Evolutionary conservation across 2,797 vertebrate species (phyloP), one percentile per base, ranked within the genome.

Genomic region (Melanotaenia nigrans): DNA sequence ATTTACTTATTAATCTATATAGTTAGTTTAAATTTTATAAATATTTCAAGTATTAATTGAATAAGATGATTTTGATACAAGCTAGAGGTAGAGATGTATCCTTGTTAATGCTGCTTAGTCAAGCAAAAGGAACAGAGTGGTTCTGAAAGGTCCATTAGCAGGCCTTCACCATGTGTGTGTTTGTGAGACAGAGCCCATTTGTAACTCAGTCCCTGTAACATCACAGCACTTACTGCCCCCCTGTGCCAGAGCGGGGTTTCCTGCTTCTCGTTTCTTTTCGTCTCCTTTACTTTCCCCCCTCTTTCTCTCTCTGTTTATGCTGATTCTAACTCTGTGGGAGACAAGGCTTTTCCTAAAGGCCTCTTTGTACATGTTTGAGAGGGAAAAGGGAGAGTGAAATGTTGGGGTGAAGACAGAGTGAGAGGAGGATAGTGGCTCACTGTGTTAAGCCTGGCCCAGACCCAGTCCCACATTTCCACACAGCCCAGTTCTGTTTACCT

Each of bases 111-210:
- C 57, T 71, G 76, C 63, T 85, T 60, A 85, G 73, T 85, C 77
- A 81, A 63, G 81, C 81, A 81, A 78, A 85, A 81, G 82, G 59
- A 87, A 65, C 71, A 58, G 69, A 76, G 80, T 81, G 75, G 72
- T 83, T 87, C 78, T 80, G 83, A 89, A 82, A 86, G 81, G 64
- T 85, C 89, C 89, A 92, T 94, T 92, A 92, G 91, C 87, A 91
- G 5, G 81, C 82, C 81, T 67, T 79, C 36, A 36, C 3, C 75
- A 61, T 64, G 65, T 63, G 65, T 63, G 70, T 73, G 54, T 75
- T 65, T 72, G 69, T 61, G 71, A 51, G 40, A 71, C 61, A 71
- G 54, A 70, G 65, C 22, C 85, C 87, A 90, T 94, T 91, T 91
- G 91, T 92, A 94, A 92, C 82, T 82, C 78, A 81, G 87, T 91